Base-by-base conservation (phyloP, 2,888 invertebrate genomes). In the Perizoma flavofasciatum region DNA sequence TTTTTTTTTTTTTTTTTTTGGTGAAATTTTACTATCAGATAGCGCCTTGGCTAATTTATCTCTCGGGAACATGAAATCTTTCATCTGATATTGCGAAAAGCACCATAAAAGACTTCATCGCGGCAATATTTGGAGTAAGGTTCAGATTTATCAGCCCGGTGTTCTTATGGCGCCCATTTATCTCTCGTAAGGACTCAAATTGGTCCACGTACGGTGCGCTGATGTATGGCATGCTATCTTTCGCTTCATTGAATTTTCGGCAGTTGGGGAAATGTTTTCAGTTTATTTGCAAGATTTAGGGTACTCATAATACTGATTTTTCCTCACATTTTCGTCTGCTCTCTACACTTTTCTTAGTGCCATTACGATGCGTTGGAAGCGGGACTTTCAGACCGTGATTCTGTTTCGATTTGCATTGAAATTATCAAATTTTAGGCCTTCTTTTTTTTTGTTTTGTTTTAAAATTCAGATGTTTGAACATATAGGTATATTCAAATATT, bases 141-240 rank as follows among this genome's bases (percentile, higher is more conserved):
- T 46, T 47, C 40, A 49, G 51, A 61, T 55, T 55, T 59, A 59
- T 60, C 47, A 40, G 49, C 35, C 11, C 22, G 49, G 51, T 46
- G 43, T 51, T 54, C 59, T 49, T 44, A 56, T 9, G 41, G 35
- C 39, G 37, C 10, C 37, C 43, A 56, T 65, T 57, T 55, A 60
- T 65, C 51, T 54, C 34, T 7, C 11, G 41, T 7, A 40, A 44
- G 47, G 45, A 39, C 43, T 7, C 59, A 47, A 40, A 51, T 49
- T 47, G 49, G 47, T 50, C 66, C 66, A 67, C 65, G 54, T 66
- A 71, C 55, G 64, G 56, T 46, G 41, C 45, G 8, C 5, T 50
- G 50, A 57, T 51, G 46, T 37, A 4, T 22, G 22, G 3, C 54
- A 47, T 63, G 51, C 59, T 70, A 65, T 71, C 58, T 62, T 47